phyloP scores from a whole-genome alignment of 2,113 vertebrate genomes.

The Regulus satrapa region DNA sequence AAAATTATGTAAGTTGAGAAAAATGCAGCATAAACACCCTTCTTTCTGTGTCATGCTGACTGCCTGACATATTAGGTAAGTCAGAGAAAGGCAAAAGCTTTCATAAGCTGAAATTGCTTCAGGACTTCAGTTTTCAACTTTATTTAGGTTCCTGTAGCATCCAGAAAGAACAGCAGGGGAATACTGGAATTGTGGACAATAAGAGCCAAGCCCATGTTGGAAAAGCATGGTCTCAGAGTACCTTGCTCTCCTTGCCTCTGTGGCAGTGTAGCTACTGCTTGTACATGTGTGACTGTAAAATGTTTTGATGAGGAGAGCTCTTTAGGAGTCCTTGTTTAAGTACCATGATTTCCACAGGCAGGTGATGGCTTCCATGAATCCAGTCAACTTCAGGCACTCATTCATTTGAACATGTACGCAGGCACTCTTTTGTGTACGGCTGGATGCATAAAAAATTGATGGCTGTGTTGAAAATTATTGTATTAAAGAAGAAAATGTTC shows the following conservation, averaged over 20 bases:
- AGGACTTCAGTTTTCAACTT: not conserved
- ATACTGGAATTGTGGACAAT: not conserved
- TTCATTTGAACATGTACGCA: not conserved
- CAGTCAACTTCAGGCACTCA: not conserved
- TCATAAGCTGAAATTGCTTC: not conserved
- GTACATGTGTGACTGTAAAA: fast-evolving
- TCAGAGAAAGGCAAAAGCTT: not conserved
- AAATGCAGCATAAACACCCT: not conserved
- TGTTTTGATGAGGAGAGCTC: not conserved
- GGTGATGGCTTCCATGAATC: not conserved
- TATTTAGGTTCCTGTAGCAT: not conserved
- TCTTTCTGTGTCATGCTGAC: not conserved
- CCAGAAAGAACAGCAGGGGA: not conserved
- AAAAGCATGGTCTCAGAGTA: not conserved
- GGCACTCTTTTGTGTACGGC: not conserved
- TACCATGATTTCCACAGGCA: not conserved
- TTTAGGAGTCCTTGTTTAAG: not conserved
- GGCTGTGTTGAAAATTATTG: not conserved
- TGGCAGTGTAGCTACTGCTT: not conserved
- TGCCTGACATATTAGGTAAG: not conserved
- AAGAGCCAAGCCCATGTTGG: not conserved
- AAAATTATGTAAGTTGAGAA: not conserved
- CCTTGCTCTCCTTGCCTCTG: not conserved
- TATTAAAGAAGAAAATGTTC: not conserved
- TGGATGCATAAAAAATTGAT: not conserved